Percentiles rank a stretch among this genome's conserved stretches.
These are phyloP conservation scores for Aplodontia rufa DNA, from an alignment of 2,113 vertebrate species.

Conservation along the genomic window DNA sequence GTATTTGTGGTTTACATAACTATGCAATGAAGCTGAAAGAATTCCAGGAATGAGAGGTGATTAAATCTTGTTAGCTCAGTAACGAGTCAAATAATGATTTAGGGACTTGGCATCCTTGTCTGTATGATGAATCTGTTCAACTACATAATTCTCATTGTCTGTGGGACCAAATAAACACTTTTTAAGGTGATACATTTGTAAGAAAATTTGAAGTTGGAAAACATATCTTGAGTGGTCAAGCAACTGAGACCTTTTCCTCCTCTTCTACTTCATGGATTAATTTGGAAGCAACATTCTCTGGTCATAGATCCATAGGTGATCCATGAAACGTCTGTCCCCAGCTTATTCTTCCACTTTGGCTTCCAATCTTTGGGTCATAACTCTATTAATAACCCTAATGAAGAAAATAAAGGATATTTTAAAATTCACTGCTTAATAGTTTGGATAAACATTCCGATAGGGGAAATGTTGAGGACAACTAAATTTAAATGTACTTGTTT, in stretches of 20 bases:
- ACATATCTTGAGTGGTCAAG: neutral
- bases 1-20: neutral
- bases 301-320: neutral
- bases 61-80: neutral
- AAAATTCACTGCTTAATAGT: neutral
- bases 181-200: neutral
- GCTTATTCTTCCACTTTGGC: neutral
- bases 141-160: neutral
- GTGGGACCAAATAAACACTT: neutral
- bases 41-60: neutral
- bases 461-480: neutral
- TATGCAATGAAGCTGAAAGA: neutral
- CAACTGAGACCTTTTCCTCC: neutral
- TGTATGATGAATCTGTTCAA: neutral
- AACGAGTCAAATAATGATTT: neutral
- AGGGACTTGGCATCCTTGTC: neutral
- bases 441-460: neutral
- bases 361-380: neutral
- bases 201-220: conserved; percentile 23
- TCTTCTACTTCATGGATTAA: neutral
- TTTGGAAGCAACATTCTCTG: neutral
- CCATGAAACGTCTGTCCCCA: neutral
- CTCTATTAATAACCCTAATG: neutral
- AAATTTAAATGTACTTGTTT: neutral
- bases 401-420: neutral